Evolutionary conservation across 2,113 vertebrate species (phyloP).

Genomic region (Maccullochella peelii): DNA sequence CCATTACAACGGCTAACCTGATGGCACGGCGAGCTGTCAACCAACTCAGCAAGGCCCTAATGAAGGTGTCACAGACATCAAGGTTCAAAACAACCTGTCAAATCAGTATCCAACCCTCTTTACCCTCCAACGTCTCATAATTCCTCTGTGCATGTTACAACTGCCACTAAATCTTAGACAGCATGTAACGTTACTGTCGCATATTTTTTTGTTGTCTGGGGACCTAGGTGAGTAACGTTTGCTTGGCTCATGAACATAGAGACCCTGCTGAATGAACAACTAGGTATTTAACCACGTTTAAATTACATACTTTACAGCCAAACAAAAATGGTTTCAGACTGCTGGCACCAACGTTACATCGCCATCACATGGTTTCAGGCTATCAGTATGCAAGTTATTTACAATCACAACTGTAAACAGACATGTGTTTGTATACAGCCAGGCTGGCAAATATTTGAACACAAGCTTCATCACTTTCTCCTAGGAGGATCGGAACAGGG

Average conservation of each 20-base stretch:
- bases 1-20: background rate
- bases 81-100: slow-evolving; percentile 23
- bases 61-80: background rate
- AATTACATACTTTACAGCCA: background rate
- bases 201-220: background rate
- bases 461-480: background rate
- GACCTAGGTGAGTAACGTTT: background rate
- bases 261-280: background rate
- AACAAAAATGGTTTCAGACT: slow-evolving; percentile 8
- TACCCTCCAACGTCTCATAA: background rate
- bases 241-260: background rate
- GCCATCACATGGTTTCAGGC: slow-evolving; percentile 53
- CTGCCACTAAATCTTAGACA: background rate
- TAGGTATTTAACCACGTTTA: background rate
- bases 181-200: background rate
- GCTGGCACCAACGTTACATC: background rate
- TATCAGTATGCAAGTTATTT: background rate
- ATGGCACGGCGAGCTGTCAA: slow-evolving; percentile 16
- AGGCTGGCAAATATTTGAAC: background rate
- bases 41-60: background rate
- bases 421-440: background rate
- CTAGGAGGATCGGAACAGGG: background rate
- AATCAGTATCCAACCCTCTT: background rate
- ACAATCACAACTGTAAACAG: slow-evolving; percentile 21
- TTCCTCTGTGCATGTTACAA: no score